These are phyloP conservation scores for Lithobates pipiens DNA, from an alignment of 2,797 vertebrate species.

Conservation along the genomic window DNA sequence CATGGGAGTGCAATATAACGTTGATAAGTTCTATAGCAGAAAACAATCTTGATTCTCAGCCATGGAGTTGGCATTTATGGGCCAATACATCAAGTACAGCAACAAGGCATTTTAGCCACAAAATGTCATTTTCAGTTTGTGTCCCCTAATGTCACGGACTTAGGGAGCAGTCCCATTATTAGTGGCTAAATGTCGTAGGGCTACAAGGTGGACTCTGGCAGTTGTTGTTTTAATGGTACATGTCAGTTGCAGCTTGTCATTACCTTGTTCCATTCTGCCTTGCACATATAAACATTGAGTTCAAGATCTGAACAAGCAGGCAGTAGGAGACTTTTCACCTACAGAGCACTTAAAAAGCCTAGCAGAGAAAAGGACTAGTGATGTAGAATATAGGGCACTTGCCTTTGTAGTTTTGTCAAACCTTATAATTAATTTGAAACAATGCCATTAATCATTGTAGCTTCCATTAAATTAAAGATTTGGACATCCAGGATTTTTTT, in stretches of 20 bases:
- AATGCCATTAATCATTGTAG: background rate
- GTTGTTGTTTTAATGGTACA: slow-evolving; percentile 23
- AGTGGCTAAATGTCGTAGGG: background rate
- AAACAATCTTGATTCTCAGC: slow-evolving; percentile 18
- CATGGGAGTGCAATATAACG: background rate
- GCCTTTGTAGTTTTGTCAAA: background rate
- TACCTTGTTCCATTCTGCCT: slow-evolving; percentile 15
- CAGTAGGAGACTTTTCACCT: background rate
- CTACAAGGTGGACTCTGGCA: slow-evolving; percentile 17
- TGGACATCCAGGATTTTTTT: background rate
- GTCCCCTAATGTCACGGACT: slow-evolving; percentile 20
- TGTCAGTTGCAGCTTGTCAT: slow-evolving; percentile 47
- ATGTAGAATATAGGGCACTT: background rate
- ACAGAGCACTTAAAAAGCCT: background rate
- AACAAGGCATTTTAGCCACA: slow-evolving; percentile 32
- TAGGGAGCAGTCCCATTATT: slow-evolving; percentile 26
- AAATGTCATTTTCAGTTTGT: slow-evolving; percentile 45
- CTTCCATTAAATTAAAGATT: background rate
- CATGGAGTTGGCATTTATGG: slow-evolving; percentile 21
- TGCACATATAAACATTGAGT: slow-evolving; percentile 25
- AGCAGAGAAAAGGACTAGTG: background rate
- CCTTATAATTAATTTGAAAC: background rate
- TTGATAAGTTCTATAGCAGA: background rate
- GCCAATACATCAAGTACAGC: slow-evolving; percentile 12
- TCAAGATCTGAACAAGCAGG: background rate